Percentiles rank a stretch among this genome's conserved stretches.
These are phyloP conservation scores for Hyles euphorbiae DNA, from an alignment of 1,140 invertebrate species.

Conservation along the genomic window DNA sequence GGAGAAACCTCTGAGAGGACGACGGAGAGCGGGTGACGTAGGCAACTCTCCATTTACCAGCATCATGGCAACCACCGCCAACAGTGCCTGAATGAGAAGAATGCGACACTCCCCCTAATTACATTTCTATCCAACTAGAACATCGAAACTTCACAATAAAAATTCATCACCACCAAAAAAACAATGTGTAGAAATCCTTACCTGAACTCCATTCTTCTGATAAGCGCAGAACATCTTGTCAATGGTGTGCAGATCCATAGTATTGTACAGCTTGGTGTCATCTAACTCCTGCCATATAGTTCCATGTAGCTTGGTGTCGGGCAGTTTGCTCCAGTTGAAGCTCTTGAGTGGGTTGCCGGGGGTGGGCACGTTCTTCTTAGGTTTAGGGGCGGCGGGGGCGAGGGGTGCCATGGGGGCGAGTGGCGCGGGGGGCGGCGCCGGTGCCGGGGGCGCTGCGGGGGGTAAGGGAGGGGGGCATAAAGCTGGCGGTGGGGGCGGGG, in stretches of 20 bases:
- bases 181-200: slow-evolving; percentile 37
- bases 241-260: slow-evolving; percentile 94
- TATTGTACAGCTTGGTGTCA: slow-evolving; percentile 93
- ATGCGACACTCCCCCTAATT: too few species aligned
- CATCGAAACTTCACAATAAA: too few species aligned
- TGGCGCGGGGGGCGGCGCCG: slow-evolving; percentile 75
- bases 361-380: slow-evolving; percentile 89
- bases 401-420: slow-evolving; percentile 62
- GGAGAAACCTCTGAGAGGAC: too few species aligned
- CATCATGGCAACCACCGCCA: too few species aligned
- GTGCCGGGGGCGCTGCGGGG: slow-evolving; percentile 77
- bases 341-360: slow-evolving; percentile 95
- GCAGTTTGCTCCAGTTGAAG: slow-evolving; percentile 98
- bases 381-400: slow-evolving; percentile 76
- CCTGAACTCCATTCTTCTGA: slow-evolving; percentile 90
- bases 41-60: too few species aligned
- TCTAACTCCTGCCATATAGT: slow-evolving; percentile 97
- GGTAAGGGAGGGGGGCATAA: slow-evolving; percentile 70
- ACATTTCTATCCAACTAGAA: too few species aligned
- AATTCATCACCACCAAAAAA: too few species aligned
- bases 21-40: too few species aligned
- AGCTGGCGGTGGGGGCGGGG: slow-evolving; percentile 58
- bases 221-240: slow-evolving; percentile 97
- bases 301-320: slow-evolving; percentile 90
- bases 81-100: too few species aligned